Base-by-base conservation (phyloP, 2,888 invertebrate genomes). In the Iphiclides podalirius region DNA sequence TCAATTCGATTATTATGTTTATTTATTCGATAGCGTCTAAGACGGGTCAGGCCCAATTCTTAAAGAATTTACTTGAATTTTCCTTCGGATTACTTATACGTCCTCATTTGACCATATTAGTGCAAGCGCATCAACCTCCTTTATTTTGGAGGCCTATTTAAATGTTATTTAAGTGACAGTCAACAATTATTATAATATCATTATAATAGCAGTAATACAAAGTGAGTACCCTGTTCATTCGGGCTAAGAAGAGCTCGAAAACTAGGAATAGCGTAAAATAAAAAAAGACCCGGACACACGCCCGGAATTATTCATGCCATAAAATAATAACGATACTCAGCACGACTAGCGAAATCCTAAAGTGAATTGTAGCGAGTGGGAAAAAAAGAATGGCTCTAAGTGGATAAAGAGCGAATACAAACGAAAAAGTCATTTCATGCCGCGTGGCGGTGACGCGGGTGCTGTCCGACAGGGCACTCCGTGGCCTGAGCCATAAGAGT, bases 391-490 rank as follows among this genome's bases (percentile, higher is more conserved):
- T 83, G 83, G 77, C 76, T 81, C 71, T 85, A 87, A 87, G 87
- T 87, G 86, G 84, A 85, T 87, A 87, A 87, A 86, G 83, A 83
- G 83, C 79, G 80, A 80, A 82, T 79, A 86, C 84, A 85, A 87
- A 83, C 84, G 85, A 82, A 86, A 86, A 79, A 85, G 86, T 86
- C 87, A 86, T 87, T 87, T 86, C 77, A 86, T 84, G 85, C 76
- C 83, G 79, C 76, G 73, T 77, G 72, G 71, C 67, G 75, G 79
- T 76, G 82, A 79, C 79, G 83, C 76, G 75, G 75, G 53, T 58
- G 58, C 50, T 51, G 50, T 54, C 52, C 53, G 57, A 52, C 58
- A 66, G 23, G 54, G 67, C 55, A 78, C 58, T 72, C 47, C 63
- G 66, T 64, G 66, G 61, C 72, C 63, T 83, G 64, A 55, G 46